Percentiles rank a stretch among this genome's conserved stretches.
Conservation (phyloP, 2,888 invertebrate genomes). For the Yponomeuta evonymella region DNA sequence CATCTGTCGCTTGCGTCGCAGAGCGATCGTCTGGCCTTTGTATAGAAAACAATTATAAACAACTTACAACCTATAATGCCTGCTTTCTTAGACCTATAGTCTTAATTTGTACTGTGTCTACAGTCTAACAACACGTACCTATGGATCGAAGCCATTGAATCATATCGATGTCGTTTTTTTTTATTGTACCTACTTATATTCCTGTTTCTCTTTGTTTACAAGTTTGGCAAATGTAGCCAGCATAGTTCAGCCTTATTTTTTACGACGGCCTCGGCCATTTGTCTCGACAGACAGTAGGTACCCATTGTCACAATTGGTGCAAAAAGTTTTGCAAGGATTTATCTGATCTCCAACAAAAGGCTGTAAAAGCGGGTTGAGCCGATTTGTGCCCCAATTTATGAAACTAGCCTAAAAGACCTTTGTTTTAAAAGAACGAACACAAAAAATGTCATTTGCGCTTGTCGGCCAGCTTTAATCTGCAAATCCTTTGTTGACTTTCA, state of each 20-base stretch:
- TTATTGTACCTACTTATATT: not conserved
- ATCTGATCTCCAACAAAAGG: constrained; percentile 30
- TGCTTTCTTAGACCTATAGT: not conserved
- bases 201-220: not conserved
- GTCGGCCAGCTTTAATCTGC: constrained; percentile 51
- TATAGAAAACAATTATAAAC: constrained; percentile 17
- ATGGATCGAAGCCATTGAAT: not conserved
- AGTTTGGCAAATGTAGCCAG: not conserved
- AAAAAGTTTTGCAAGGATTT: constrained; percentile 62
- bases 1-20: constrained; percentile 70
- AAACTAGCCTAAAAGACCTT: constrained; percentile 47
- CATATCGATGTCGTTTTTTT: not conserved
- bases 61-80: not conserved
- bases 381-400: constrained; percentile 59
- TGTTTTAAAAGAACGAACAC: constrained; percentile 57
- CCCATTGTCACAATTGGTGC: constrained; percentile 48
- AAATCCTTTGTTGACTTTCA: constrained; percentile 47
- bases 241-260: constrained; percentile 3
- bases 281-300: constrained; percentile 42
- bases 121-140: not conserved
- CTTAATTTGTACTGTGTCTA: not conserved
- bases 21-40: constrained; percentile 13
- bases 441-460: constrained; percentile 53
- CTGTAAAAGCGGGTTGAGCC: constrained; percentile 56
- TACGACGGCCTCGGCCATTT: constrained; percentile 28